phyloP scores from a whole-genome alignment of 2,797 vertebrate genomes.

The Nasua narica region DNA sequence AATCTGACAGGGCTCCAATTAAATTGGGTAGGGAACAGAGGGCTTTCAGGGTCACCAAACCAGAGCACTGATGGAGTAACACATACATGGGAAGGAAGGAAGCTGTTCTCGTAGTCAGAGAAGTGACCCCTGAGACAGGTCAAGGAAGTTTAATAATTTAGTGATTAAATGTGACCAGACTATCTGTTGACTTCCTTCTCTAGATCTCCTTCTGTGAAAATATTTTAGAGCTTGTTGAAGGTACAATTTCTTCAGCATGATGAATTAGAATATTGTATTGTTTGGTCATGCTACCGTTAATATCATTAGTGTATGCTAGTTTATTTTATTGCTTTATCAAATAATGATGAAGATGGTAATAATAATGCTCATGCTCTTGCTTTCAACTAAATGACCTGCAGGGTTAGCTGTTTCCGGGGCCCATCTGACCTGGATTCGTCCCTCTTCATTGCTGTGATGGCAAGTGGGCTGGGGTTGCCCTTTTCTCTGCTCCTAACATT shows the following conservation, averaged over 20 bases:
- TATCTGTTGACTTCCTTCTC: neutral
- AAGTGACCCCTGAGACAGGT: neutral
- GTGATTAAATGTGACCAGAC: neutral
- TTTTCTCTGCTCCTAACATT: neutral
- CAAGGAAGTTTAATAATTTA: neutral
- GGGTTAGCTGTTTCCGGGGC: neutral
- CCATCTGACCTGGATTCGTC: neutral
- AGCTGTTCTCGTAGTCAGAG: neutral
- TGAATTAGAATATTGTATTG: neutral
- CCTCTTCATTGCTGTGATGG: neutral
- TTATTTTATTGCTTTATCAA: neutral
- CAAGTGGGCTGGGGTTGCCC: too few species aligned
- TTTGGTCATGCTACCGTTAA: neutral
- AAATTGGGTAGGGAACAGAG: constrained; percentile 6
- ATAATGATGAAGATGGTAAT: neutral
- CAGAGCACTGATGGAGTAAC: neutral
- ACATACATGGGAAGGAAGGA: neutral
- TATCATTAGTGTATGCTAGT: neutral
- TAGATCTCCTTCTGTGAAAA: neutral
- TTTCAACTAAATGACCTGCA: neutral
- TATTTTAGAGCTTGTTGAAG: neutral
- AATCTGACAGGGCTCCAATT: neutral
- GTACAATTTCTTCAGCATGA: neutral
- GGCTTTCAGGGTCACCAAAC: neutral
- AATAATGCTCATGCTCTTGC: neutral